Conservation (phyloP, 2,888 invertebrate genomes). For the Oscheius sp. region DNA sequence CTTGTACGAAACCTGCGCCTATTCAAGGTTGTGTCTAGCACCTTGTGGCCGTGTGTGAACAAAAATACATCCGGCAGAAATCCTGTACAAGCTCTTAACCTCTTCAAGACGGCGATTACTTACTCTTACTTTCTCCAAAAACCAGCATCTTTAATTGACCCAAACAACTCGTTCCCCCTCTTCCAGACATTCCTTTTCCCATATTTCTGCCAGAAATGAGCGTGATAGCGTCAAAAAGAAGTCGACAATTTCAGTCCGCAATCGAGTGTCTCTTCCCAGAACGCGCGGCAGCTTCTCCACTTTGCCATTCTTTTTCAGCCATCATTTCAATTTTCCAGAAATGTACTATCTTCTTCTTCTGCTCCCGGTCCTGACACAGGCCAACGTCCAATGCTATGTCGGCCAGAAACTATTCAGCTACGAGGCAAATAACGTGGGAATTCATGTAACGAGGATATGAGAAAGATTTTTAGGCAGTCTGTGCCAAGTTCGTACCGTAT, state of each 20-base stretch:
- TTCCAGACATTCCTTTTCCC: neutral
- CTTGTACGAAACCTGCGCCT: constrained; percentile 24
- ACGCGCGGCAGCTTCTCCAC: neutral
- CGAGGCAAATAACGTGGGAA: constrained; percentile 67
- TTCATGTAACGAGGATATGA: neutral
- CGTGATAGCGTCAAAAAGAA: neutral
- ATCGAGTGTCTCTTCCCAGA: neutral
- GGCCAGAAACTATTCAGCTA: constrained; percentile 71
- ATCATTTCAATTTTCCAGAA: neutral
- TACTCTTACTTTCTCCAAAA: neutral
- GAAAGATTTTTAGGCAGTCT: constrained; percentile 61
- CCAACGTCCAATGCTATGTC: constrained; percentile 69
- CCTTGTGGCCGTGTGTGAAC: neutral
- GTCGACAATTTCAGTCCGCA: neutral
- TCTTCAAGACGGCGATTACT: neutral
- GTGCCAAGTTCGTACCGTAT: constrained; percentile 67
- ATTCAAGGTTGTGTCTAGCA: constrained; percentile 25
- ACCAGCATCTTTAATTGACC: neutral
- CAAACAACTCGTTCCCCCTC: too few species aligned
- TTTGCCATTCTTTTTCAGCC: neutral
- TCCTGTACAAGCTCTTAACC: neutral
- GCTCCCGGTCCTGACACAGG: constrained; percentile 25
- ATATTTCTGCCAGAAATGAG: neutral
- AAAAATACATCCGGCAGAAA: neutral
- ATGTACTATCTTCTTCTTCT: constrained; percentile 11